Conservation (phyloP, 2,888 invertebrate species). For the Rhorus exstirpatorius region DNA sequence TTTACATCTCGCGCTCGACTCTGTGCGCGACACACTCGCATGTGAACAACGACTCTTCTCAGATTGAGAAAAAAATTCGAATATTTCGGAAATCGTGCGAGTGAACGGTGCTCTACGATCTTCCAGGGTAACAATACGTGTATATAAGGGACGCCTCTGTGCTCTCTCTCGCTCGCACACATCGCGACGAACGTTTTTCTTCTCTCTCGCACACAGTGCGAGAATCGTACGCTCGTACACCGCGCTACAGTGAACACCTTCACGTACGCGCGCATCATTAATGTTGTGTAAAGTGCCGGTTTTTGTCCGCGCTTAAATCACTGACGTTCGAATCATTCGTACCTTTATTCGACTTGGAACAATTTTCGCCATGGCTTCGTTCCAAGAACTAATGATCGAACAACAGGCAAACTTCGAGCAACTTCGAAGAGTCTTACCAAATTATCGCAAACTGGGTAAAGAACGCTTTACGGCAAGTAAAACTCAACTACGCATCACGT, state of each 20-base stretch:
- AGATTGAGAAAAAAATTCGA: too few relatives aligned
- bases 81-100: too few relatives aligned
- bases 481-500: slow-evolving; percentile 24
- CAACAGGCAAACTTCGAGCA: slow-evolving; percentile 1
- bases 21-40: too few relatives aligned
- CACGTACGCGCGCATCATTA: slow-evolving; percentile 11
- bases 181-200: slow-evolving; percentile 10
- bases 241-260: slow-evolving; percentile 5
- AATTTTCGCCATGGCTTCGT: not conserved
- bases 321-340: too few relatives aligned
- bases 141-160: too few relatives aligned
- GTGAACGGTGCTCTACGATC: too few relatives aligned
- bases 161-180: slow-evolving; percentile 16
- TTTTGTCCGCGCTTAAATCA: too few relatives aligned
- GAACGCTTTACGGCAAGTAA: slow-evolving; percentile 22
- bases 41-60: too few relatives aligned
- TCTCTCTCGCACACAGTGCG: not conserved
- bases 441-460: slow-evolving; percentile 29
- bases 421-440: slow-evolving; percentile 26
- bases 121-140: too few relatives aligned
- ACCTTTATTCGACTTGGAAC: too few relatives aligned
- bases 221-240: slow-evolving; percentile 20
- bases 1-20: too few relatives aligned
- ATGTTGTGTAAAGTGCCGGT: too few relatives aligned
- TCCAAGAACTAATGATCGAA: slow-evolving; percentile 14